Percentiles rank a stretch among this genome's conserved stretches.
These are phyloP conservation scores for Xiphorhynchus elegans DNA, from an alignment of 2,113 vertebrate species.

Conservation along the genomic window DNA sequence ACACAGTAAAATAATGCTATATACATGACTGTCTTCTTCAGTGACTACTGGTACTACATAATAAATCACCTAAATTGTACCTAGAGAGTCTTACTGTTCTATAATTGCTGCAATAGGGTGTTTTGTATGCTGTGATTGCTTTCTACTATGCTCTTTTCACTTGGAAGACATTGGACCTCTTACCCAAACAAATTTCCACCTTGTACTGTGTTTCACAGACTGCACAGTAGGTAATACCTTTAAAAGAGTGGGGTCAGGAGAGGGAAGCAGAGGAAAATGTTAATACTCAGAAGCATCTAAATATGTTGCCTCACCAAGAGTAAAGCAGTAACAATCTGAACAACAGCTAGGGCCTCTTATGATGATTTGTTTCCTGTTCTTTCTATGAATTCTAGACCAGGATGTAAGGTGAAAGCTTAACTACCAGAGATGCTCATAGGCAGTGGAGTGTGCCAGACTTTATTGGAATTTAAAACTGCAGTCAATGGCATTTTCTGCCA, in stretches of 20 bases:
- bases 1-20: neutral
- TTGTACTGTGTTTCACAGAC: neutral
- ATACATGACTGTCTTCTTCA: neutral
- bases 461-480: constrained; percentile 54
- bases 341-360: neutral
- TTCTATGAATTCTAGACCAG: constrained; percentile 14
- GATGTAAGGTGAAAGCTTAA: constrained; percentile 49
- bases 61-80: neutral
- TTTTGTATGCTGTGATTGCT: neutral
- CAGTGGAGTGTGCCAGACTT: constrained; percentile 23
- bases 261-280: neutral
- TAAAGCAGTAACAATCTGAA: neutral
- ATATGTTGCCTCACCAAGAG: neutral
- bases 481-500: constrained; percentile 21
- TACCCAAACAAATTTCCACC: neutral
- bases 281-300: neutral
- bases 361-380: constrained; percentile 5
- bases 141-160: neutral
- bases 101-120: neutral
- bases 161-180: neutral
- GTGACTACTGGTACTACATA: neutral
- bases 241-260: neutral
- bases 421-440: constrained; percentile 31
- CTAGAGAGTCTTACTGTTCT: neutral
- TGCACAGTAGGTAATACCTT: neutral